Base-by-base conservation (phyloP, 2,888 invertebrate genomes). In the Tortrix viridana region DNA sequence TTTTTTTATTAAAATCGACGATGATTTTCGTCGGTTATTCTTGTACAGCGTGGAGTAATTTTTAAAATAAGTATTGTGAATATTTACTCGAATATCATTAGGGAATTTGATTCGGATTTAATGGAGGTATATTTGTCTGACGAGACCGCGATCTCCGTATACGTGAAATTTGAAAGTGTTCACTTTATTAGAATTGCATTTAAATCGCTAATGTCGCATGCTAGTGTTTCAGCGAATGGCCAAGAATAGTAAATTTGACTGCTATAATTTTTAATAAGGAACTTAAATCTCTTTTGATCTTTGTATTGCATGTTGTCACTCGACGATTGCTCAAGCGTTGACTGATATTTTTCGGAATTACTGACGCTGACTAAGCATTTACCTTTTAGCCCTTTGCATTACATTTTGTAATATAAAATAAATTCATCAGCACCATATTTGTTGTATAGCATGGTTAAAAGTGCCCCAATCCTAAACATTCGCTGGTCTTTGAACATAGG, bases 71-170 rank as follows among this genome's bases (percentile, higher is more conserved):
- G 78, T 81, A 84, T 85, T 86, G 88, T 89, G 83, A 88, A 88
- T 87, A 86, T 88, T 85, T 88, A 87, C 90, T 90, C 90, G 90
- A 90, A 91, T 89, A 90, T 88, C 85, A 83, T 84, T 83, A 81
- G 84, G 80, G 79, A 80, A 81, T 83, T 79, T 79, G 80, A 80
- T 84, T 85, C 82, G 83, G 80, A 82, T 80, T 77, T 79, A 76
- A 79, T 76, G 76, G 79, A 74, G 76, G 77, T 73, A 76, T 80
- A 82, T 82, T 82, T 77, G 75, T 80, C 76, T 74, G 76, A 78
- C 75, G 79, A 71, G 81, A 72, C 79, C 78, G 66, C 56, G 67
- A 75, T 74, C 77, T 84, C 80, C 82, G 78, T 91, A 88, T 90
- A 88, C 69, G 89, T 90, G 88, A 74, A 72, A 81, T 81, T 86